Evolutionary conservation across 2,797 vertebrate species (phyloP).

Genomic region (Pangasius mekongensis): DNA sequence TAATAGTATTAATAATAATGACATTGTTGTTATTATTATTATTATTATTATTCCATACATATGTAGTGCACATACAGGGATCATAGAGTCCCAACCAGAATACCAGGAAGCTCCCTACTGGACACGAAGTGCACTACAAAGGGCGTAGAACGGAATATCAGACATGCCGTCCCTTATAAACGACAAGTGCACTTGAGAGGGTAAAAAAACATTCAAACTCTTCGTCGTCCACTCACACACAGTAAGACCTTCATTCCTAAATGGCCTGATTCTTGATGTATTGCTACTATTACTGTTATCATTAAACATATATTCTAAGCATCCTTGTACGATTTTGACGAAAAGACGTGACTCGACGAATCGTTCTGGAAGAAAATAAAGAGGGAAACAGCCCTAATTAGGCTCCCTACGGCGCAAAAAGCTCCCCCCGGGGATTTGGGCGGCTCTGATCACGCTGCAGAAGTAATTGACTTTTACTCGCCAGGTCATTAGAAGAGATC

Average conservation of each 20-base stretch:
- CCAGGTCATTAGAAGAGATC: constrained; percentile 75
- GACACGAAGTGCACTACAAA: constrained; percentile 14
- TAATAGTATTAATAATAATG: not conserved
- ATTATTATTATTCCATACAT: no score
- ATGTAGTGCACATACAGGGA: not conserved
- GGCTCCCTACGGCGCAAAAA: constrained; percentile 64
- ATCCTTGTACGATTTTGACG: not conserved
- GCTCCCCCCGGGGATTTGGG: constrained; percentile 65
- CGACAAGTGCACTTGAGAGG: not conserved
- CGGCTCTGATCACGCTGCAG: constrained; percentile 77
- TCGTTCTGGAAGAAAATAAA: constrained; percentile 55
- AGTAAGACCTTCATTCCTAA: no score
- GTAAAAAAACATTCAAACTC: not conserved
- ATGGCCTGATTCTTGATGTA: not conserved
- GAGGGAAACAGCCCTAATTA: constrained; percentile 72
- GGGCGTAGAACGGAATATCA: not conserved
- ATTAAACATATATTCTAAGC: not conserved
- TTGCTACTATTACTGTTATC: not conserved
- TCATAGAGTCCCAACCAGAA: not conserved
- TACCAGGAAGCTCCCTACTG: constrained; percentile 9
- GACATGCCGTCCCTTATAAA: not conserved
- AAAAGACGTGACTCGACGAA: not conserved
- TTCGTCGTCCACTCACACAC: no score
- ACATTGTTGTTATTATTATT: not conserved
- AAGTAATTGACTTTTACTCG: constrained; percentile 80